A percentile compares a stretch with the other conserved stretches of the same genome.
phyloP scores from a whole-genome alignment of 2,888 invertebrate species.

The Polydrusus pterygomalis region DNA sequence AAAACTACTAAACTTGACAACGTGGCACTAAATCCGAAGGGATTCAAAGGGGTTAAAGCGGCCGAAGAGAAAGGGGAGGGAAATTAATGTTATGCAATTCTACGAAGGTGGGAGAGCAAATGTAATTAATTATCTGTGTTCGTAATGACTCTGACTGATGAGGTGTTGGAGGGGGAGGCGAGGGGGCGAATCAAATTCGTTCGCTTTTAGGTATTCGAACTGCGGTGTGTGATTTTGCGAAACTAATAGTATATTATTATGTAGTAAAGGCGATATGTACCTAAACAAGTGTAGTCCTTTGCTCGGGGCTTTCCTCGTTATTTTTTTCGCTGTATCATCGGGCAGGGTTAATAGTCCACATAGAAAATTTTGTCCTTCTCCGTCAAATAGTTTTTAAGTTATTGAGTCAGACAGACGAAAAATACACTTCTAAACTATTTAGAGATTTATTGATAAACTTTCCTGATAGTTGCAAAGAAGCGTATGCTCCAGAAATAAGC shows the following conservation, averaged over 20 bases:
- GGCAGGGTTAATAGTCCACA: too few species aligned
- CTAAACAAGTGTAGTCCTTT: too few species aligned
- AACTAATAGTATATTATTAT: slow-evolving; percentile 4
- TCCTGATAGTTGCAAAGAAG: too few species aligned
- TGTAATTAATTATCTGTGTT: slow-evolving; percentile 79
- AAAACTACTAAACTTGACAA: slow-evolving; percentile 34
- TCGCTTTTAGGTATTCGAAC: slow-evolving; percentile 35
- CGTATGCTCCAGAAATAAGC: too few species aligned
- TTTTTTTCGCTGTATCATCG: too few species aligned
- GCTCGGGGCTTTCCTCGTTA: too few species aligned
- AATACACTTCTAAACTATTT: too few species aligned
- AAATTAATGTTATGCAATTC: slow-evolving; percentile 75
- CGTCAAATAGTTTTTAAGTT: too few species aligned
- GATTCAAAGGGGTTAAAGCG: slow-evolving; percentile 41
- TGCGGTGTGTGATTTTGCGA: slow-evolving; percentile 26
- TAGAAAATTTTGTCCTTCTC: too few species aligned
- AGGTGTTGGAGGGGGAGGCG: slow-evolving; percentile 70
- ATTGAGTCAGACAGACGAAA: too few species aligned
- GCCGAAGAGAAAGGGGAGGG: slow-evolving; percentile 60
- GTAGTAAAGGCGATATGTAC: too few species aligned
- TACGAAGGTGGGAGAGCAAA: slow-evolving; percentile 76
- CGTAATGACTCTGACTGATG: slow-evolving; percentile 80
- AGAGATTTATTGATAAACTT: too few species aligned
- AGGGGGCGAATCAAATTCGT: slow-evolving; percentile 46
- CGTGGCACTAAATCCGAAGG: slow-evolving; percentile 41